Evolutionary conservation across 2,113 vertebrate species (phyloP), one percentile per base, ranked within the genome.

Genomic region (Otocyon megalotis): DNA sequence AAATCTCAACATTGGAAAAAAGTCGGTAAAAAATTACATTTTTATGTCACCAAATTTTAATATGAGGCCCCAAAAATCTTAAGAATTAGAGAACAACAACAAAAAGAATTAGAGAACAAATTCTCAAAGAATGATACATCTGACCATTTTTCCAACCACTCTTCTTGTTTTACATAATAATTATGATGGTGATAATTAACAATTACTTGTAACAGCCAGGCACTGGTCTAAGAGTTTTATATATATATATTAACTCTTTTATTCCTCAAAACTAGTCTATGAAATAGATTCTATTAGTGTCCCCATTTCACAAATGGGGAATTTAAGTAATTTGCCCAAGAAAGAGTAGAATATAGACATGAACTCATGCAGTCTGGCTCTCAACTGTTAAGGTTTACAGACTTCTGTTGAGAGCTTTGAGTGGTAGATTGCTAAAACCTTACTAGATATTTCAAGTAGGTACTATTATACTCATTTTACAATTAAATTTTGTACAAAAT

Each of bases 41-140:
- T 90, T 91, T 60, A 60, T 74, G 35, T 95, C 50, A 93, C 12
- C 82, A 91, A 58, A 93, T 48, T 43, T 63, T 58, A 95, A 53
- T 63, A 43, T 89, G 65, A 93, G 43, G 32, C 4, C 7, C 30
- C 7, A 5, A 53, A 97, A 97, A 93, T 91, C 11, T 67, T 79
- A 92, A 24, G 20, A 82, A 89, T 24, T 94, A 28, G 43, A 43
- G 43, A 43, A 43, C 43, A 43, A 43, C 5, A 43, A 43, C 5
- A 43, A 43, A 43, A 43, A 43, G 43, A 43, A 32, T 95, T 85
- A 77, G 3, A 93, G 56, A 85, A 2, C 19, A 81, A 72, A 88
- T 56, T 48, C 35, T 37, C 50, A 54, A 90, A 53, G 69, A 88
- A 77, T 43, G 87, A 10, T 30, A 63, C 9, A 58, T 43, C 3